Percentiles rank a stretch among this genome's conserved stretches.
Evolutionary conservation across 1,140 invertebrate genomes (phyloP).

Genomic region (Steinernema khuongi): DNA sequence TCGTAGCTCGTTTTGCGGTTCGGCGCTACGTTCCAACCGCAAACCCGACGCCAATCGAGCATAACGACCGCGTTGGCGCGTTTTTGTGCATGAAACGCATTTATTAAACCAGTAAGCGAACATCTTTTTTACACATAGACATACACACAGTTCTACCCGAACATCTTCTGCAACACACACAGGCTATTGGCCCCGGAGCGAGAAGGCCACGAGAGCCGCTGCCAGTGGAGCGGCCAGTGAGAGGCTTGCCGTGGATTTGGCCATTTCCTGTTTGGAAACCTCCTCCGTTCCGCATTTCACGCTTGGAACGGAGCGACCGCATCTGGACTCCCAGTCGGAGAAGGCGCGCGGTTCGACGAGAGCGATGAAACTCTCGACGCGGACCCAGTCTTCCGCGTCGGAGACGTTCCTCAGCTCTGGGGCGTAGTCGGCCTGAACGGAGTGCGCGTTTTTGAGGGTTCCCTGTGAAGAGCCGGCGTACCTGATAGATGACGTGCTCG

Average conservation of each 20-base stretch:
- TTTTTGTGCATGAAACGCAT: conserved; percentile 7
- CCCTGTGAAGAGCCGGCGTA: not conserved
- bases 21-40: not conserved
- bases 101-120: conserved; percentile 17
- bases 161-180: too few relatives aligned
- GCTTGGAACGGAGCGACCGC: not conserved
- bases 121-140: conserved; percentile 11
- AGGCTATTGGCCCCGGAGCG: not conserved
- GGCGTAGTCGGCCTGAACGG: conserved; percentile 20
- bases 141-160: not conserved
- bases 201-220: not conserved
- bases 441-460: not conserved
- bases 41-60: not conserved
- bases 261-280: not conserved
- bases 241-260: not conserved
- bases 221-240: not conserved
- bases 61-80: not conserved
- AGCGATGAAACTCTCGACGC: conserved; percentile 17
- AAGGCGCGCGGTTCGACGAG: conserved; percentile 20
- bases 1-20: not conserved
- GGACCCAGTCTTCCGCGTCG: conserved; percentile 31
- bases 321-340: not conserved
- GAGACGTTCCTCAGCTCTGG: conserved; percentile 20
- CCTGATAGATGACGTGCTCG: conserved; percentile 37
- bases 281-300: not conserved